Evolutionary conservation across 1,140 invertebrate genomes (phyloP).

Genomic region (Chymomyza costata): DNA sequence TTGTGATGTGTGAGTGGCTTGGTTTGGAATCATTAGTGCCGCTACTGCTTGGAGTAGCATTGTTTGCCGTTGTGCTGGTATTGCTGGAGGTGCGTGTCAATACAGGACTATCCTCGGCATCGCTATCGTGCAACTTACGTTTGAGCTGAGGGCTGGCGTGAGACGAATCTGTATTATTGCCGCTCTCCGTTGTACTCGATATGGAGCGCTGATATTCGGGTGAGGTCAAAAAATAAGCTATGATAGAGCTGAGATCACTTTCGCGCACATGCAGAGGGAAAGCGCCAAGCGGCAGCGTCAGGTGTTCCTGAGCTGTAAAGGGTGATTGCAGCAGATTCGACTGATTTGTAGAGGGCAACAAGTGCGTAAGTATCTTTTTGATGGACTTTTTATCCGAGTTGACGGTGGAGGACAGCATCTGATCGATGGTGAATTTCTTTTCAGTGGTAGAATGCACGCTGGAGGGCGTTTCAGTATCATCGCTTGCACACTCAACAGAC

Average conservation of each 20-base stretch:
- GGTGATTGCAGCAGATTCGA: conserved; percentile 78
- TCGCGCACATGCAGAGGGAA: conserved; percentile 89
- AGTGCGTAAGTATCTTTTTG: conserved; percentile 83
- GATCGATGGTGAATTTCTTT: conserved; percentile 48
- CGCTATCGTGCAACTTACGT: conserved; percentile 48
- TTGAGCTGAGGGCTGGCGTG: conserved; percentile 56
- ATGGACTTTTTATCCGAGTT: conserved; percentile 80
- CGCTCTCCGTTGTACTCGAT: conserved; percentile 3
- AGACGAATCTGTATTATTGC: neutral
- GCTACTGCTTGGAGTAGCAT: conserved; percentile 39
- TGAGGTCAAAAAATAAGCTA: conserved; percentile 88
- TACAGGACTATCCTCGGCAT: conserved; percentile 30
- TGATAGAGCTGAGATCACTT: conserved; percentile 91
- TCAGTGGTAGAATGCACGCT: conserved; percentile 22
- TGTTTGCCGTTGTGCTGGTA: conserved; percentile 1
- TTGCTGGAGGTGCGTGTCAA: neutral
- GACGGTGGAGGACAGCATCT: conserved; percentile 46
- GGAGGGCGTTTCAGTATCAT: conserved; percentile 24
- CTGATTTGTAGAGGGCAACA: conserved; percentile 78
- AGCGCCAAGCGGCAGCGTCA: conserved; percentile 77
- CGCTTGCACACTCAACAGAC: conserved; percentile 19
- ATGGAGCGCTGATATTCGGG: conserved; percentile 81
- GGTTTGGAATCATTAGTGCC: conserved; percentile 5
- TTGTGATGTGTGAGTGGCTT: conserved; percentile 80
- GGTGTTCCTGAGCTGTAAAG: conserved; percentile 81